Evolutionary conservation across 2,797 vertebrate species (phyloP).

Genomic region (Zenarchopterus dispar): DNA sequence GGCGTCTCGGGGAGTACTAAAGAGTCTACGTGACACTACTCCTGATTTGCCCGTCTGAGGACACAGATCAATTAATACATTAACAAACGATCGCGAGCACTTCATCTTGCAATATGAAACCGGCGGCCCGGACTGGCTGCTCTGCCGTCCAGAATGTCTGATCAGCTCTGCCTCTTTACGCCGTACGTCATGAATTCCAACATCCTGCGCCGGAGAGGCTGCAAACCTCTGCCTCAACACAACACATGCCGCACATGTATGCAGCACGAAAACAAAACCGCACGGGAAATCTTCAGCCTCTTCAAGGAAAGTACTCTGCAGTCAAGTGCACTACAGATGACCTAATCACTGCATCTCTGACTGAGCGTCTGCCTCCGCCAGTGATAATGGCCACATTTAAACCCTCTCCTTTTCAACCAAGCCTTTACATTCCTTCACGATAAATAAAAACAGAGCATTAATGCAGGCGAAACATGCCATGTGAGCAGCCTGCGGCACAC

Average conservation of each 20-base stretch:
- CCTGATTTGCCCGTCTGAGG: slow-evolving; percentile 68
- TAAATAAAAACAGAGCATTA: slow-evolving; percentile 58
- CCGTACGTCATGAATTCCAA: slow-evolving; percentile 41
- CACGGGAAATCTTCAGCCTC: slow-evolving; percentile 2
- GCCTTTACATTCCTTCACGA: slow-evolving; percentile 1
- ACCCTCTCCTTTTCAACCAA: slow-evolving; percentile 13
- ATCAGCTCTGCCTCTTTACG: slow-evolving; percentile 38
- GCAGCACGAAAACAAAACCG: slow-evolving; percentile 10
- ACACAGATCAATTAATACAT: slow-evolving; percentile 81
- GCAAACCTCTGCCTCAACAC: slow-evolving; percentile 41
- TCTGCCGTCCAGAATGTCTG: slow-evolving; percentile 50
- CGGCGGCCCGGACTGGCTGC: slow-evolving; percentile 47
- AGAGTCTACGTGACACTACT: slow-evolving; percentile 73
- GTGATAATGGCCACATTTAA: slow-evolving; percentile 46
- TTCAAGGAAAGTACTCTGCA: slow-evolving; percentile 6
- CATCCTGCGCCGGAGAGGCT: slow-evolving; percentile 25
- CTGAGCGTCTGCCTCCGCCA: slow-evolving; percentile 42
- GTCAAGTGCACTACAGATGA: slow-evolving; percentile 10
- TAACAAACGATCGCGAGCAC: slow-evolving; percentile 72
- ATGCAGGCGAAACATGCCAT: slow-evolving; percentile 49
- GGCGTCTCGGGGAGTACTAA: slow-evolving; percentile 70
- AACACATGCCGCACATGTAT: slow-evolving; percentile 14
- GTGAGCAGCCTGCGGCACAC: slow-evolving; percentile 54
- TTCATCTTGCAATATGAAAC: slow-evolving; percentile 73
- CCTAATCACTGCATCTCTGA: slow-evolving; percentile 35